phyloP scores from a whole-genome alignment of 2,888 invertebrate species.

The Hetaerina titia region DNA sequence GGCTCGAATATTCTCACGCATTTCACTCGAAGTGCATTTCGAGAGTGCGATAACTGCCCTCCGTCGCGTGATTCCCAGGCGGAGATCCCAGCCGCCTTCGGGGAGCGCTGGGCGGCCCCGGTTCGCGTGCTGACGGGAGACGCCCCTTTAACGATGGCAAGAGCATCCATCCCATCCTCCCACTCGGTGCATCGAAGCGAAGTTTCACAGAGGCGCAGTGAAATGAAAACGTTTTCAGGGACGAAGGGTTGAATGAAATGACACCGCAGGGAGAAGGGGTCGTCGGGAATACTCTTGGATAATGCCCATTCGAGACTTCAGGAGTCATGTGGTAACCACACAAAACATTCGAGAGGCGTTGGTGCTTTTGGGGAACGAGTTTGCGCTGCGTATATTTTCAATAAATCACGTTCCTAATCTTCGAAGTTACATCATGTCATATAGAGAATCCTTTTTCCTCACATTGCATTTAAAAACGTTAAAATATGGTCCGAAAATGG shows the following conservation, averaged over 20 bases:
- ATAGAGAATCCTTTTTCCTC: too few relatives aligned
- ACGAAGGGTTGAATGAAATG: not conserved
- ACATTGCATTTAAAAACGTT: too few relatives aligned
- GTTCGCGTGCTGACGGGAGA: constrained; percentile 7
- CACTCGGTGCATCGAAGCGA: not conserved
- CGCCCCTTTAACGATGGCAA: constrained; percentile 19
- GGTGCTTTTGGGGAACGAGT: too few relatives aligned
- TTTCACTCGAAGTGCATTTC: not conserved
- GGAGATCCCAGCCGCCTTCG: not conserved
- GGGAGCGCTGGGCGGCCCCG: not conserved
- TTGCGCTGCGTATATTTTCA: too few relatives aligned
- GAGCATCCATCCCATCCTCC: not conserved
- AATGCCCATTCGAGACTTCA: not conserved
- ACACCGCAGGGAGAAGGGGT: not conserved
- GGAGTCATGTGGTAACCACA: too few relatives aligned
- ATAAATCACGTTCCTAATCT: too few relatives aligned
- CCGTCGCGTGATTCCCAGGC: not conserved
- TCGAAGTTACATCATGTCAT: too few relatives aligned
- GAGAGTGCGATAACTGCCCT: not conserved
- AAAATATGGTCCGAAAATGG: too few relatives aligned
- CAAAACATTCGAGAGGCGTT: too few relatives aligned
- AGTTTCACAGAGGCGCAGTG: not conserved
- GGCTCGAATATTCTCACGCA: not conserved
- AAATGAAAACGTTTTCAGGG: not conserved
- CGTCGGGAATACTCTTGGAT: not conserved